These are phyloP conservation scores for Tragelaphus buxtoni DNA, from an alignment of 2,113 vertebrate genomes.

Conservation along the genomic window DNA sequence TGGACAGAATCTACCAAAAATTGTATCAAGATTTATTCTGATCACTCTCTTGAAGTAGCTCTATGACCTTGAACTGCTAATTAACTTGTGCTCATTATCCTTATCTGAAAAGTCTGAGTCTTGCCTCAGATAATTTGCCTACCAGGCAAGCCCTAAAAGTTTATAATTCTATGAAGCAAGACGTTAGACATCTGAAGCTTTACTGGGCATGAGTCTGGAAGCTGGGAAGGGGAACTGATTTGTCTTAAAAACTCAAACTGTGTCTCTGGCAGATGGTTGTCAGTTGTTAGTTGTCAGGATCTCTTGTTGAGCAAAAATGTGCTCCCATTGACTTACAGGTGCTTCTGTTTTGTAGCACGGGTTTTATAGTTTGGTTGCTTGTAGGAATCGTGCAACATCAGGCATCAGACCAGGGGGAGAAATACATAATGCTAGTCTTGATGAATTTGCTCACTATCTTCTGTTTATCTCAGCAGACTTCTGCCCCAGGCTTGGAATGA, in stretches of 20 bases:
- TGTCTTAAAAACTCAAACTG: slow-evolving; percentile 1
- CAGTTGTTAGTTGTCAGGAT: slow-evolving; percentile 35
- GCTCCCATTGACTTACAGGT: slow-evolving; percentile 36
- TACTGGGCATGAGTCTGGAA: not conserved
- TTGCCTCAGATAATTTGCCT: not conserved
- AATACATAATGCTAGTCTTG: not conserved
- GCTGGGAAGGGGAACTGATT: not conserved
- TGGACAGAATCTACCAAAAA: not conserved
- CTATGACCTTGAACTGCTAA: not conserved
- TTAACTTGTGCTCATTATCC: not conserved
- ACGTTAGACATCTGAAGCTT: not conserved
- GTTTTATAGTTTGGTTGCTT: slow-evolving; percentile 17
- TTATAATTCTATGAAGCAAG: not conserved
- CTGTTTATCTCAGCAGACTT: slow-evolving; percentile 40
- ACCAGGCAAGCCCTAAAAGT: not conserved
- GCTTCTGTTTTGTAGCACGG: slow-evolving; percentile 21
- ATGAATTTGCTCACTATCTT: slow-evolving; percentile 49
- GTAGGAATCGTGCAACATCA: not conserved
- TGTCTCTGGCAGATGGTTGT: slow-evolving; percentile 20
- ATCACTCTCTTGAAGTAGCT: not conserved
- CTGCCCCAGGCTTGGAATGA: slow-evolving; percentile 15
- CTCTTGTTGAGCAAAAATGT: slow-evolving; percentile 51
- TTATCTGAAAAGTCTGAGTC: not conserved
- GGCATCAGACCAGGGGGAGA: not conserved
- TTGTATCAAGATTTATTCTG: not conserved